Evolutionary conservation across 2,113 vertebrate genomes (phyloP), one percentile per base, ranked within the genome.

Genomic region (Miniopterus natalensis): DNA sequence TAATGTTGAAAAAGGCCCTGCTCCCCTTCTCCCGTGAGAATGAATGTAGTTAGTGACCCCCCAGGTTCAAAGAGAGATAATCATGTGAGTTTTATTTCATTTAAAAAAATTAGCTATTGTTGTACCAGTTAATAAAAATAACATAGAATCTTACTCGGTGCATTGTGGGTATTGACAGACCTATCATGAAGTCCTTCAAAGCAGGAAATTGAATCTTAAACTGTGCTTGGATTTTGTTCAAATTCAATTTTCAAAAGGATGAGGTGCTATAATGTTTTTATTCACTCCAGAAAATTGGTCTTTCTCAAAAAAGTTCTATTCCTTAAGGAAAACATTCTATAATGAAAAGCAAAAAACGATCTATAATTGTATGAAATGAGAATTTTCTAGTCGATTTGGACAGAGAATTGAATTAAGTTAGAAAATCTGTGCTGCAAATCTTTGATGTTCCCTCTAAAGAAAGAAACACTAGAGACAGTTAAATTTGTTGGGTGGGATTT

Each of bases 321-420:
- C 91, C 92, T 94, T 74, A 88, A 92, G 73, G 78, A 85, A 95
- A 90, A 83, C 87, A 68, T 78, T 90, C 74, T 94, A 81, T 96
- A 95, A 94, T 96, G 91, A 91, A 95, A 96, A 71, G 90, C 93
- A 88, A 80, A 88, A 77, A 94, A 75, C 36, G 81, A 65, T 63
- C 49, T 88, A 21, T 92, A 96, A 97, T 96, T 96, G 81, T 70
- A 61, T 75, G 61, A 94, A 92, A 94, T 96, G 91, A 95, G 88
- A 96, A 92, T 92, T 89, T 93, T 94, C 81, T 90, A 77, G 55
- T 94, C 51, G 68, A 79, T 96, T 95, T 85, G 55, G 66, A 45
- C 88, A 95, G 84, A 85, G 83, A 95, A 96, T 31, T 18, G 45
- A 92, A 84, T 88, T 17, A 51, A 84, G 55, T 45, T 20, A 49